These are phyloP conservation scores for Rousettus madagascariensis DNA, from an alignment of 2,797 vertebrate species.

Conservation along the genomic window DNA sequence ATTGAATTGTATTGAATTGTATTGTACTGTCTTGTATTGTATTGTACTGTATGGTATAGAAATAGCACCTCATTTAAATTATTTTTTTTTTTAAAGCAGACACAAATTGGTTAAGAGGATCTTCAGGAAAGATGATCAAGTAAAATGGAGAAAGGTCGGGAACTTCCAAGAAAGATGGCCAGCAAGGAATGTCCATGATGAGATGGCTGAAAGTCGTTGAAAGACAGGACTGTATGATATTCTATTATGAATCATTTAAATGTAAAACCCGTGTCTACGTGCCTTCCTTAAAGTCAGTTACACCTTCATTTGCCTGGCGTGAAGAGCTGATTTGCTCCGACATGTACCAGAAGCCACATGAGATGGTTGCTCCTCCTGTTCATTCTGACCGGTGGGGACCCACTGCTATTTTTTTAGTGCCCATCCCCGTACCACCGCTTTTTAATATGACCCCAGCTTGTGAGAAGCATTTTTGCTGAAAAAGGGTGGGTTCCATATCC, in stretches of 20 bases:
- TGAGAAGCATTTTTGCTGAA: not conserved
- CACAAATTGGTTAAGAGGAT: not conserved
- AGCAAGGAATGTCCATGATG: not conserved
- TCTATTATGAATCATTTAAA: not conserved
- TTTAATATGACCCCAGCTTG: not conserved
- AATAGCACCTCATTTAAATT: not conserved
- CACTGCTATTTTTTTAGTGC: not conserved
- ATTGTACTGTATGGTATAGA: not conserved
- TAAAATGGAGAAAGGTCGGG: not conserved
- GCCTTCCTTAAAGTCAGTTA: not conserved
- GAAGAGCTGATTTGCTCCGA: not conserved
- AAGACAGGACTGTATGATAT: not conserved
- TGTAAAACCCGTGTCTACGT: not conserved
- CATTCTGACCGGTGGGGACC: not conserved
- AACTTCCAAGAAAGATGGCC: not conserved
- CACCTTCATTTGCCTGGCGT: not conserved
- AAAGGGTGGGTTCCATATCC: not conserved
- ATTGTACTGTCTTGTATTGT: no score
- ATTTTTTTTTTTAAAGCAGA: not conserved
- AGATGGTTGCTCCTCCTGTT: not conserved
- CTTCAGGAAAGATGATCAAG: not conserved
- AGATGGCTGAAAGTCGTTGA: no score
- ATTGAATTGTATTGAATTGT: no score
- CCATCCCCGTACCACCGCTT: not conserved
- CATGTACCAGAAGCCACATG: not conserved